Evolutionary conservation across 2,888 invertebrate species (phyloP).

Genomic region (Alviniconcha strummeri): DNA sequence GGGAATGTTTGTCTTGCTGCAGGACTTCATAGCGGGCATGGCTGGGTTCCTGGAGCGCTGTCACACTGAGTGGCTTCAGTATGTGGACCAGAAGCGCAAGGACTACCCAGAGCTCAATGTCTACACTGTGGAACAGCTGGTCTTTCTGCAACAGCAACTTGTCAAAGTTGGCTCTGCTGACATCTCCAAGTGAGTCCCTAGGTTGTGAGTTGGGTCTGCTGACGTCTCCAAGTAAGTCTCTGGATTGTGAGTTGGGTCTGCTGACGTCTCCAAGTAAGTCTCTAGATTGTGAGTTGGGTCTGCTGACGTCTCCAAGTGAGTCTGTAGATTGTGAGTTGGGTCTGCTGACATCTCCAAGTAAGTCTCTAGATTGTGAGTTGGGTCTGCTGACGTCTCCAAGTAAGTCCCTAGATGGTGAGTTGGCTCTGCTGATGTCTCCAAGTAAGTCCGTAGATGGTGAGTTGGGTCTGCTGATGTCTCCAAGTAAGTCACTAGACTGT

Average conservation of each 20-base stretch:
- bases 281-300: no score
- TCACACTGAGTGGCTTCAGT: slow-evolving; percentile 54
- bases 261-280: no score
- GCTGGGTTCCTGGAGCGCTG: slow-evolving; percentile 58
- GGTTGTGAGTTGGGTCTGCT: no score
- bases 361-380: not conserved
- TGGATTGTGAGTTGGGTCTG: no score
- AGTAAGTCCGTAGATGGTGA: no score
- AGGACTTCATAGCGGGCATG: slow-evolving; percentile 49
- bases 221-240: no score
- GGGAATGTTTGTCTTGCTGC: not conserved
- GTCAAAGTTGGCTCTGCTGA: slow-evolving; percentile 48
- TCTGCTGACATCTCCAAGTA: slow-evolving; percentile 39
- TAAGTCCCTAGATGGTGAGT: no score
- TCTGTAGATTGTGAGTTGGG: slow-evolving; percentile 29
- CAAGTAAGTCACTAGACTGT: no score
- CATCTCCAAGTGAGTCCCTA: slow-evolving; percentile 31
- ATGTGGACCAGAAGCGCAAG: slow-evolving; percentile 50
- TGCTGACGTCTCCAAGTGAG: no score
- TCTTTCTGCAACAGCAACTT: slow-evolving; percentile 60
- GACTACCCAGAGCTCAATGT: slow-evolving; percentile 57
- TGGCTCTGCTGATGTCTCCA: no score
- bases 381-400: no score
- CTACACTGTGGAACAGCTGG: slow-evolving; percentile 65
- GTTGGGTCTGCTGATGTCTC: no score